phyloP scores from a whole-genome alignment of 2,888 invertebrate species.

The Parnassius mnemosyne region DNA sequence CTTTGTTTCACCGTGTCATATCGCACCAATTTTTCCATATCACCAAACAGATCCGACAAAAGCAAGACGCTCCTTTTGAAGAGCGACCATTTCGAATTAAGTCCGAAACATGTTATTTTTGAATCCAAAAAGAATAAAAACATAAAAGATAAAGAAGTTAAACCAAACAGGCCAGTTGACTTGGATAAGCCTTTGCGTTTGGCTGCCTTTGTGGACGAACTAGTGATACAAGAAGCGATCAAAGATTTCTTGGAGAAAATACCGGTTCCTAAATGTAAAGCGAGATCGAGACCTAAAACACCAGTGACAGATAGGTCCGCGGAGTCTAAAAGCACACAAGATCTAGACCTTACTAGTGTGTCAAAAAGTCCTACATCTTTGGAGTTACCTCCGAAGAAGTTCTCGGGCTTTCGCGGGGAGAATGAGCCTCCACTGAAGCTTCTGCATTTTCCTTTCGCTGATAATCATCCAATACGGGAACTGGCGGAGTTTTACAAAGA shows the following conservation, averaged over 20 bases:
- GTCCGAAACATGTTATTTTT: conserved; percentile 83
- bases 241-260: conserved; percentile 62
- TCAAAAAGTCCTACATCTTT: conserved; percentile 66
- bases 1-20: conserved; percentile 91
- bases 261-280: conserved; percentile 59
- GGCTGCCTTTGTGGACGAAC: conserved; percentile 87
- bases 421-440: conserved; percentile 85
- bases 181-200: conserved; percentile 86
- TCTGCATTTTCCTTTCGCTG: conserved; percentile 89
- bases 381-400: conserved; percentile 69
- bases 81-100: conserved; percentile 94
- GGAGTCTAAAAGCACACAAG: conserved; percentile 63
- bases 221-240: conserved; percentile 52
- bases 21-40: conserved; percentile 95
- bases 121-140: conserved; percentile 82
- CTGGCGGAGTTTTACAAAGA: conserved; percentile 90
- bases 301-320: conserved; percentile 37
- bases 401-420: conserved; percentile 64
- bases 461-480: conserved; percentile 85
- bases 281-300: conserved; percentile 61
- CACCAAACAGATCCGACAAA: conserved; percentile 88
- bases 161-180: conserved; percentile 71
- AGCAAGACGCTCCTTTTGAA: conserved; percentile 90
- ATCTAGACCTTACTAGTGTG: conserved; percentile 47
- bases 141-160: conserved; percentile 51